Conservation (phyloP, 2,888 invertebrate genomes). For the Troilus luridus region DNA sequence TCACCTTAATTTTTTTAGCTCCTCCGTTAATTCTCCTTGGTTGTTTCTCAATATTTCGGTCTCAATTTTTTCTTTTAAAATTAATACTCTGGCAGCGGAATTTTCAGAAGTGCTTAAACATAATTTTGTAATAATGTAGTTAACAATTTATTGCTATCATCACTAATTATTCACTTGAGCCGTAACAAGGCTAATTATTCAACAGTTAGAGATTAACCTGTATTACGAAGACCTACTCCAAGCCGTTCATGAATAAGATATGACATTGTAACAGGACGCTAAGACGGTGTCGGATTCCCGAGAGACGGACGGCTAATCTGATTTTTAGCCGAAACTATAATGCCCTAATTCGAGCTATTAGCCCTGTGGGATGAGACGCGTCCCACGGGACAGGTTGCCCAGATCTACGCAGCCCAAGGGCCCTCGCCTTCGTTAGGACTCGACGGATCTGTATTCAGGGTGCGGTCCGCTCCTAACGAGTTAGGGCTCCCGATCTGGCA, state of each 20-base stretch:
- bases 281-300: background rate
- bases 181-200: background rate
- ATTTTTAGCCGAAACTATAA: slow-evolving; percentile 32
- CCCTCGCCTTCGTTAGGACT: slow-evolving; percentile 12
- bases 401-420: slow-evolving; percentile 41
- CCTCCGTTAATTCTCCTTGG: no score
- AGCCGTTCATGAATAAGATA: background rate
- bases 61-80: no score
- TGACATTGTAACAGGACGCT: background rate
- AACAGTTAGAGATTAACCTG: background rate
- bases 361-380: background rate
- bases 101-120: no score
- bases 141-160: no score
- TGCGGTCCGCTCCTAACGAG: background rate
- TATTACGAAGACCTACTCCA: background rate
- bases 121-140: no score
- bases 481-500: background rate
- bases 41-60: no score
- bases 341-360: slow-evolving; percentile 25
- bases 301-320: slow-evolving; percentile 5
- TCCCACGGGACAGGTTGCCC: slow-evolving; percentile 11
- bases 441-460: background rate
- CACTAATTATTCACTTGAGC: no score
- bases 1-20: no score
- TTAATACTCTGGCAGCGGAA: no score